Evolutionary conservation across 2,113 vertebrate genomes (phyloP).

Genomic region (Cinclus cinclus): DNA sequence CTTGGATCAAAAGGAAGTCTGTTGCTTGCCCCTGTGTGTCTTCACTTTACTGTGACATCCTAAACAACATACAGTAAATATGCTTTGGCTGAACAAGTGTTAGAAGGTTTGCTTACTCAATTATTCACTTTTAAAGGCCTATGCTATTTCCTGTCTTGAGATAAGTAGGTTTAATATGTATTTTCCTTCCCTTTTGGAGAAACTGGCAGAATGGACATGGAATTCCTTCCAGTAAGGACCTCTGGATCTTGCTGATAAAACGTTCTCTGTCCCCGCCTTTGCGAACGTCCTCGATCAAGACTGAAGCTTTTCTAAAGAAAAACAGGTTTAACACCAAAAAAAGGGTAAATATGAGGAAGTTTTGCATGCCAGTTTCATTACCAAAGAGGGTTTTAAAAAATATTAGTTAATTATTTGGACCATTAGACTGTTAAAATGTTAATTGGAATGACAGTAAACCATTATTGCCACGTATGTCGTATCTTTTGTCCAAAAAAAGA

Average conservation of each 20-base stretch:
- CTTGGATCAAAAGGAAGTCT: background rate
- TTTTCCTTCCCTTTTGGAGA: background rate
- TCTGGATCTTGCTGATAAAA: background rate
- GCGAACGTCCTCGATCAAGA: background rate
- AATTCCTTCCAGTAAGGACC: background rate
- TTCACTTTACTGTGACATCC: background rate
- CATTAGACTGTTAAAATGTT: background rate
- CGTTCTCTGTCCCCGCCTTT: background rate
- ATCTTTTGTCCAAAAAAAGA: background rate
- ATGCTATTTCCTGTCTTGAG: background rate
- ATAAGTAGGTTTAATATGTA: background rate
- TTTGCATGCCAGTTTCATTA: background rate
- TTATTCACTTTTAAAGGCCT: background rate
- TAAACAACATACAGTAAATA: background rate
- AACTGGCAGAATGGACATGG: accelerated
- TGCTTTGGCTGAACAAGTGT: background rate
- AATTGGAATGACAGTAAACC: background rate
- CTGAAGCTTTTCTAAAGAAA: background rate
- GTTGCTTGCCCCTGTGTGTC: background rate
- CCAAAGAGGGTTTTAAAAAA: background rate
- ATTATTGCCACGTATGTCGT: background rate
- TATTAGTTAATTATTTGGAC: background rate
- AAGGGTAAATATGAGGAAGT: background rate
- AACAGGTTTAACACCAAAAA: background rate
- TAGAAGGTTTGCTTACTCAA: background rate